Evolutionary conservation across 2,113 vertebrate species (phyloP), one percentile per base, ranked within the genome.

Genomic region (Vanacampus margaritifer): DNA sequence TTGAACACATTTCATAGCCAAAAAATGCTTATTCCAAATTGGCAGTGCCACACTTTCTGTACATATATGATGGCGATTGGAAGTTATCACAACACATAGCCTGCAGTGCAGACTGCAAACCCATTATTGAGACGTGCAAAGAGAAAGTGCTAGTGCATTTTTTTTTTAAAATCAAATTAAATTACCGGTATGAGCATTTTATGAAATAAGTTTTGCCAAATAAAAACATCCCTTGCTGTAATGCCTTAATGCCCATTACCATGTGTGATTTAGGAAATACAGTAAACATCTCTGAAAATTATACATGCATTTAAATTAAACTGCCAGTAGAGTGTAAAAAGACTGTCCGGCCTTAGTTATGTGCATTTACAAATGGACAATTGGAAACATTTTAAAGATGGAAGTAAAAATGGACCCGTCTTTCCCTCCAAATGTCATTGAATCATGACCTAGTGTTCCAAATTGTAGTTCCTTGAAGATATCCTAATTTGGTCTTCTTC

Each of bases 1-100:
- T 32, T 32, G 28, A 32, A 32, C 28, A 32, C 4, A 32, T 32
- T 32, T 32, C 2, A 32, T 32, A 32, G 28, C 4, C 28, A 2
- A 32, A 32, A 32, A 32, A 32, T 32, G 4, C 4, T 32, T 32
- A 32, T 32, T 32, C 28, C 28, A 32, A 4, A 32, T 32, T 32
- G 28, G 28, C 28, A 32, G 28, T 32, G 2, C 23, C 51, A 91
- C 89, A 92, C 94, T 94, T 93, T 91, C 93, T 93, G 60, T 74
- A 65, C 60, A 53, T 53, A 24, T 23, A 53, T 53, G 10, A 24
- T 26, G 50, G 10, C 11, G 2, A 24, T 9, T 23, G 21, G 23
- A 23, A 24, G 2, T 53, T 23, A 23, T 13, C 50, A 24, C 23
- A 16, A 56, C 13, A 26, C 24, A 56, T 12, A 5, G 26, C 2